A percentile compares a stretch with the other conserved stretches of the same genome.
These are phyloP conservation scores for Euzophera pinguis DNA, from an alignment of 2,888 invertebrate genomes.

Conservation along the genomic window DNA sequence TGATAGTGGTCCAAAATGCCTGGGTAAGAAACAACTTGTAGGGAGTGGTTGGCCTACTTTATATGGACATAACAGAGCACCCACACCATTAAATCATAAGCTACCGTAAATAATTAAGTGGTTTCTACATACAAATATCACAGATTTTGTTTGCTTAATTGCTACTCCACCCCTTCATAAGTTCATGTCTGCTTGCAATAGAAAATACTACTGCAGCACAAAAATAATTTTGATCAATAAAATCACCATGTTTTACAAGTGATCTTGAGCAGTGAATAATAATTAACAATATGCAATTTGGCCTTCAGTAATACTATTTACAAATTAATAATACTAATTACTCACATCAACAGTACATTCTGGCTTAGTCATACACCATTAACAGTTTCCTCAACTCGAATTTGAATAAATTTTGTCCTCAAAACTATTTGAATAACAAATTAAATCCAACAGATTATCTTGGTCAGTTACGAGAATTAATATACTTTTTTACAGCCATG, in stretches of 20 bases:
- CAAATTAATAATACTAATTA: constrained; percentile 12
- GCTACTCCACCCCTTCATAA: not conserved
- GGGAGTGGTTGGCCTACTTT: constrained; percentile 65
- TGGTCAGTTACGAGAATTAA: too few species aligned
- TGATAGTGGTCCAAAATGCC: constrained; percentile 61
- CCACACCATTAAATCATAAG: constrained; percentile 26
- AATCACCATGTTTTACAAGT: too few species aligned
- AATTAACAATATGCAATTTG: too few species aligned
- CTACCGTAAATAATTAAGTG: not conserved
- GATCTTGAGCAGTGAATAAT: too few species aligned
- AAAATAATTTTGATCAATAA: too few species aligned
- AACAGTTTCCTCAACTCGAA: constrained; percentile 1
- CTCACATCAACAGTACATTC: not conserved
- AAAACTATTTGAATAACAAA: too few species aligned
- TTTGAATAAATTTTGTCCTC: too few species aligned
- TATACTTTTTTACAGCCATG: too few species aligned
- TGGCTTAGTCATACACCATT: not conserved
- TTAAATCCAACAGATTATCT: too few species aligned
- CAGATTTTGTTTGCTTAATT: not conserved
- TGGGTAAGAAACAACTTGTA: constrained; percentile 67
- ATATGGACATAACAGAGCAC: constrained; percentile 41
- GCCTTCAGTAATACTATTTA: not conserved
- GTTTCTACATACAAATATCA: not conserved
- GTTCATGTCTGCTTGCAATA: too few species aligned
- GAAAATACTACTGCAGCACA: too few species aligned